Base-by-base conservation (phyloP, 2,888 invertebrate genomes). In the Tinea pellionella region DNA sequence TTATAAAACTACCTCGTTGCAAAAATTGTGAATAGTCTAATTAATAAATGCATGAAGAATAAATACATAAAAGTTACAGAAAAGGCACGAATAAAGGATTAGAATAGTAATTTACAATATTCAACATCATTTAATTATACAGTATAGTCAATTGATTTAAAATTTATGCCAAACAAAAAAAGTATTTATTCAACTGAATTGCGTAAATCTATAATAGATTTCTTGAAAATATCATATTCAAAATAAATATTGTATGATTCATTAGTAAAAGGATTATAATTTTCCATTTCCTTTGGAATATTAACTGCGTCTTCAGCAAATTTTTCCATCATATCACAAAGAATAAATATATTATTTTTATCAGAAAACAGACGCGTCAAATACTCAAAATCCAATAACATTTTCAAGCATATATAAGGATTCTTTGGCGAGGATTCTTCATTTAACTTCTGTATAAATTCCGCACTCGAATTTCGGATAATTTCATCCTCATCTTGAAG, bases 401-500 rank as follows among this genome's bases (percentile, higher is more conserved):
- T 72, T 62, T 65, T 67, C 32, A 82, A 64, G 64, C 78, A 79
- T 62, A 86, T 68, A 63, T 73, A 78, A 8, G 85, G 76, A 61
- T 86, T 79, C 32, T 70, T 59, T 42, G 65, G 41, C 18, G 47
- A 51, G 19, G 66, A 37, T 7, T 63, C 61, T 55, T 68, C 66
- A 16, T 51, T 68, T 24, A 78, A 59, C 63, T 71, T 73, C 63
- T 67, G 72, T 63, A 77, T 80, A 64, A 76, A 83, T 47, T 71
- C 62, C 4, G 78, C 74, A 68, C 79, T 77, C 24, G 73, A 62
- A 64, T 78, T 78, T 65, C 89, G 80, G 12, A 90, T 76, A 64
- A 83, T 80, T 60, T 78, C 75, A 66, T 89, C 82, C 67, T 90
- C 90, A 70, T 90, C 90, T 74, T 89, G 89, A 47, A 90, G 67